These are phyloP conservation scores for Borostomias antarcticus DNA, from an alignment of 2,797 vertebrate genomes.

Conservation along the genomic window DNA sequence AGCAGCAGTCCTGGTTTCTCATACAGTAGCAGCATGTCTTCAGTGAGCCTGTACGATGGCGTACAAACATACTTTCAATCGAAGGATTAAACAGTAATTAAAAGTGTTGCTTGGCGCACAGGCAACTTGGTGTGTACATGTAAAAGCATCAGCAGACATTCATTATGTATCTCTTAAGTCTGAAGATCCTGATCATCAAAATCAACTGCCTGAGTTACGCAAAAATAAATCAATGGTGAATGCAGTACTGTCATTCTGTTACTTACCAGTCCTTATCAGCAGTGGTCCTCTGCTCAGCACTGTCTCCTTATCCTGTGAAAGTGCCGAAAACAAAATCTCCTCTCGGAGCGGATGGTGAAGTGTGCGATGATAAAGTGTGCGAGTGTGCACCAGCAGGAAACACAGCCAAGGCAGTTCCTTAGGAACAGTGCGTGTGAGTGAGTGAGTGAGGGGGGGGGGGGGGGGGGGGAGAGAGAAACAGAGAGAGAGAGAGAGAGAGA, in stretches of 20 bases:
- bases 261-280: conserved; percentile 44
- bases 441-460: neutral
- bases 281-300: neutral
- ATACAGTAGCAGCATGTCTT: neutral
- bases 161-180: no score
- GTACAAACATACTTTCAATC: neutral
- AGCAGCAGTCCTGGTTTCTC: no score
- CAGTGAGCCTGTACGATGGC: neutral
- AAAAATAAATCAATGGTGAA: neutral
- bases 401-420: conserved; percentile 47
- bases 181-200: neutral
- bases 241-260: neutral
- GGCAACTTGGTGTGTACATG: no score
- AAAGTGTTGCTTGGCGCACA: neutral
- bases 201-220: neutral
- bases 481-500: conserved; percentile 13
- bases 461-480: conserved; percentile 28
- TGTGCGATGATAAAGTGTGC: conserved; percentile 26
- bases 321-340: conserved; percentile 37
- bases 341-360: conserved; percentile 23
- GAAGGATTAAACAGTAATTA: no score
- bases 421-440: conserved; percentile 46
- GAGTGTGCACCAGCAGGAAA: conserved; percentile 27
- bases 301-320: conserved; percentile 34
- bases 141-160: neutral